phyloP scores from a whole-genome alignment of 2,888 invertebrate species.

The Diploptera punctata region DNA sequence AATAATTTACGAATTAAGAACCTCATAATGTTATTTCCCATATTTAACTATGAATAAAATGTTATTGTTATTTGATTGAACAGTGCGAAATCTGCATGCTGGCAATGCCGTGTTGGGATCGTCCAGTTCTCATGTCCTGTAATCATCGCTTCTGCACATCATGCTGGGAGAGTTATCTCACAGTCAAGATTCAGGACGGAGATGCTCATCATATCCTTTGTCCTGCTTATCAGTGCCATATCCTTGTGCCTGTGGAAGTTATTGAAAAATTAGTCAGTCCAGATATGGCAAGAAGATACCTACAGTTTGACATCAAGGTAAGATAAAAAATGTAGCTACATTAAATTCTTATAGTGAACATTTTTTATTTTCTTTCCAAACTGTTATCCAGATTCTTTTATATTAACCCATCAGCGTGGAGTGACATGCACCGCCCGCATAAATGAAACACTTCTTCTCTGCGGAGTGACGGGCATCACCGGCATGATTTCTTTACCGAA shows the following conservation, averaged over 20 bases:
- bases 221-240: slow-evolving; percentile 68
- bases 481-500: too few species aligned
- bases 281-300: slow-evolving; percentile 68
- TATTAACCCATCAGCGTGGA: too few species aligned
- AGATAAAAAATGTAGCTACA: too few species aligned
- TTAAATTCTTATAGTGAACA: too few species aligned
- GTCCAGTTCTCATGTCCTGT: slow-evolving; percentile 64
- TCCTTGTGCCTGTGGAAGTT: slow-evolving; percentile 68
- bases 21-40: too few species aligned
- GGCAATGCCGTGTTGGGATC: slow-evolving; percentile 57
- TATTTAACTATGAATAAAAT: too few species aligned
- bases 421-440: too few species aligned
- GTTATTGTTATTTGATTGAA: background rate
- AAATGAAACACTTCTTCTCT: too few species aligned
- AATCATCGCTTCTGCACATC: slow-evolving; percentile 67
- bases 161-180: slow-evolving; percentile 72
- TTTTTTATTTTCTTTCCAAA: too few species aligned
- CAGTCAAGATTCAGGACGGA: slow-evolving; percentile 69
- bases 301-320: slow-evolving; percentile 74
- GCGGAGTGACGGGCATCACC: too few species aligned
- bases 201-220: slow-evolving; percentile 70
- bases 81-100: slow-evolving; percentile 68
- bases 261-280: slow-evolving; percentile 71
- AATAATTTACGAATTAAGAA: too few species aligned
- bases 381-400: too few species aligned